phyloP scores from a whole-genome alignment of 2,113 vertebrate genomes.

The Caranx melampygus region DNA sequence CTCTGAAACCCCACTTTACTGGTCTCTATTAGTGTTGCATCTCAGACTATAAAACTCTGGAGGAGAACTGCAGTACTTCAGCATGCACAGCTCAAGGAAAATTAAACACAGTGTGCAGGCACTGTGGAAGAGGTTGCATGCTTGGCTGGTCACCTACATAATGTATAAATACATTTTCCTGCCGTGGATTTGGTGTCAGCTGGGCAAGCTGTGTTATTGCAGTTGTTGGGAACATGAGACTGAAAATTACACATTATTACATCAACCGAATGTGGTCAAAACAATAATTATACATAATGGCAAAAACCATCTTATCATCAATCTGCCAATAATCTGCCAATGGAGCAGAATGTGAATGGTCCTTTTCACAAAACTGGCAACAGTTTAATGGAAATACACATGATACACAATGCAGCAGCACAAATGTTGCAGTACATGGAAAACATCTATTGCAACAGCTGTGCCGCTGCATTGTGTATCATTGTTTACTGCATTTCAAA shows the following conservation, averaged over 20 bases:
- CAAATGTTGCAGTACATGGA: no score
- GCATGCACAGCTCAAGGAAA: background rate
- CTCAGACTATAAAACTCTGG: background rate
- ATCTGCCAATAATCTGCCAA: background rate
- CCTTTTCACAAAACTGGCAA: background rate
- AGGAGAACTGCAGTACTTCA: background rate
- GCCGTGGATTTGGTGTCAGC: background rate
- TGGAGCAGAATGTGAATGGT: background rate
- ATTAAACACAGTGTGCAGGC: background rate
- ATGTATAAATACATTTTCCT: background rate
- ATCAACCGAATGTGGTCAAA: conserved; percentile 1
- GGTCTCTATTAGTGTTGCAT: background rate
- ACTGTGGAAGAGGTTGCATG: background rate
- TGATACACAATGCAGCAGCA: background rate
- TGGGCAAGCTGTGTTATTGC: background rate
- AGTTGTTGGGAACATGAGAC: background rate
- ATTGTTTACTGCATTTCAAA: background rate
- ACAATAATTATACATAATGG: background rate
- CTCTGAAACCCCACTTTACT: background rate
- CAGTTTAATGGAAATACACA: background rate
- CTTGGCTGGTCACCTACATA: background rate
- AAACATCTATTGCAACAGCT: background rate
- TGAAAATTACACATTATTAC: background rate
- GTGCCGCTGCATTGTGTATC: background rate
- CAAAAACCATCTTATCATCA: background rate